Base-by-base conservation (phyloP, 2,888 invertebrate genomes). In the Ectemnius continuus region DNA sequence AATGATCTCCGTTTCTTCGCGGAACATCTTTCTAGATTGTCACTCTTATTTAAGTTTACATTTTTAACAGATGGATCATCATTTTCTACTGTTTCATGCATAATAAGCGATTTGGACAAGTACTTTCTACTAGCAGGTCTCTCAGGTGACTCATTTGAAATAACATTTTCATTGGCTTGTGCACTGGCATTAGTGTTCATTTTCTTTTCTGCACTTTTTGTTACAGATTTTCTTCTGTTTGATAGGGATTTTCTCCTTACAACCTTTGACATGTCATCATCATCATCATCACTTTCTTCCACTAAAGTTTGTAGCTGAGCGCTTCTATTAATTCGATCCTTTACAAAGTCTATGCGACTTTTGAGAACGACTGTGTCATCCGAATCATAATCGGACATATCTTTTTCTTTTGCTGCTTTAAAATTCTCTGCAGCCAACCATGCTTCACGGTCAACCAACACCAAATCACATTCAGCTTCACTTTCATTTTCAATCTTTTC, bases 341-440 rank as follows among this genome's bases (percentile, higher is more conserved):
- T 57, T n/a, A 20, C 5, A 1, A 45, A 52, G 57, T 82, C 71
- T 13, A 4, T 16, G 13, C 16, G 52, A 2, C 28, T 60, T 61
- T 81, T 76, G 57, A 78, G 61, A 20, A 84, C 58, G 6, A 85
- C 36, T 0, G 84, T 86, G 26, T 85, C 84, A 47, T 85, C 84
- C 0, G 86, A 87, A 75, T 87, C 84, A 46, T 78, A 84, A 76
- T 84, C 78, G 0, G 63, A 79, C 16, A 13, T 47, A 18, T 75
- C 70, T 0, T 61, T 67, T 0, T 73, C 59, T 36, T 74, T 73
- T 0, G 20, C n/a, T 1, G 6, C 14, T 20, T 75, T 76, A 11
- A 71, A 36, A n/a, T 61, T 68, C 56, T 81, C 80, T 13, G 70
- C 64, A 14, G 63, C 45, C 28, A 70, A 58, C 75, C 70, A 75